Base-by-base conservation (phyloP, 2,888 invertebrate genomes). In the Thymelicus lineola region DNA sequence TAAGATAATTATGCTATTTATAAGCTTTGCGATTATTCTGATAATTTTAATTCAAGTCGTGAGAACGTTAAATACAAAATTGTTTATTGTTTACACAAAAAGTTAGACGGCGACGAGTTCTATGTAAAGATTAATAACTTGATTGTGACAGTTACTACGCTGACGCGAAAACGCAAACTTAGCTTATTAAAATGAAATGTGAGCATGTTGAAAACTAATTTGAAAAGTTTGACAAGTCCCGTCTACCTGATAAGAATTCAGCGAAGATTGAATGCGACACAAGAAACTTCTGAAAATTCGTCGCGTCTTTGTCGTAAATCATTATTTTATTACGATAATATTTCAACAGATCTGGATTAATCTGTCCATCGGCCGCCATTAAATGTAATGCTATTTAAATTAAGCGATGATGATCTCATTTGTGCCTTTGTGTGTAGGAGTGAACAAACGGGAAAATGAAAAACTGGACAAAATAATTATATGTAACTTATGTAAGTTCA, bases 211-310 rank as follows among this genome's bases (percentile, higher is more conserved):
- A 79, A 85, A 87, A 85, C 80, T 85, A 86, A 90, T 90, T 88
- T 86, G 75, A 87, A 87, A 89, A 89, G 85, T 89, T 90, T 88
- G 86, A 86, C 86, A 85, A 82, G 83, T 72, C 83, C 82, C 85
- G 82, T 71, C 70, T 86, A 88, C 88, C 89, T 89, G 89, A 86
- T 87, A 87, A 87, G 86, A 50, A 64, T 65, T 70, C 85, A 83
- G 81, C 80, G 82, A 83, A 88, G 83, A 89, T 88, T 86, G 84
- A 84, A 86, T 85, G 82, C 83, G 82, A 83, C 85, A 85, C 82
- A 85, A 81, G 81, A 79, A 88, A 88, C 84, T 87, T 86, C 35
- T 59, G 59, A 60, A 58, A 67, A 67, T 42, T 70, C 66, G 38
- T 66, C 70, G 64, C 64, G 64, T 70, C 60, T 70, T 65, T 59